These are phyloP conservation scores for Eudyptes chrysolophus DNA, from an alignment of 2,113 vertebrate genomes.

Conservation along the genomic window DNA sequence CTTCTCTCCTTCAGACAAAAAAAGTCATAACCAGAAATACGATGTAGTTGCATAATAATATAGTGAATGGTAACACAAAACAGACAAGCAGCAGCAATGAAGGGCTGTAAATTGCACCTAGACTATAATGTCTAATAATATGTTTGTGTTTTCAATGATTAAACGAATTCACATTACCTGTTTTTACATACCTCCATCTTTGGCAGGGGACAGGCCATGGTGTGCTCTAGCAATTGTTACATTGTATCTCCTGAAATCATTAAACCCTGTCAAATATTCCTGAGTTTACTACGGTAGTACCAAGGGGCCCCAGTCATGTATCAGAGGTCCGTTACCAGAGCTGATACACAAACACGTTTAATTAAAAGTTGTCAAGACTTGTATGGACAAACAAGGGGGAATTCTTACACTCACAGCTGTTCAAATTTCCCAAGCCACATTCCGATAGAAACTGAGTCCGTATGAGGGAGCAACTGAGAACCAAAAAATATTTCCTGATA, in stretches of 20 bases:
- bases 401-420: neutral
- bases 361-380: constrained; percentile 27
- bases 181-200: neutral
- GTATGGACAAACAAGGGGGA: neutral
- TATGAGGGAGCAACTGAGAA: neutral
- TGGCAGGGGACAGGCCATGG: neutral
- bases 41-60: neutral
- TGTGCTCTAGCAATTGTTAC: neutral
- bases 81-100: neutral
- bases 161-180: neutral
- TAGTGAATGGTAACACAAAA: neutral
- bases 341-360: neutral
- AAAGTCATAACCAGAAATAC: neutral
- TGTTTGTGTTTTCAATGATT: neutral
- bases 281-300: neutral
- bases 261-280: neutral
- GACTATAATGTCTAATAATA: neutral
- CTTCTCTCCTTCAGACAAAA: neutral
- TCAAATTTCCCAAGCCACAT: neutral
- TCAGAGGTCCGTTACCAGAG: neutral
- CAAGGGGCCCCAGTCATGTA: neutral
- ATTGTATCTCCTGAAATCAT: neutral
- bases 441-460: neutral
- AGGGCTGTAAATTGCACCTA: neutral
- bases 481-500: neutral